Base-by-base conservation (phyloP, 92 coral and sea anemone species). In the Parazoanthus darwini region DNA sequence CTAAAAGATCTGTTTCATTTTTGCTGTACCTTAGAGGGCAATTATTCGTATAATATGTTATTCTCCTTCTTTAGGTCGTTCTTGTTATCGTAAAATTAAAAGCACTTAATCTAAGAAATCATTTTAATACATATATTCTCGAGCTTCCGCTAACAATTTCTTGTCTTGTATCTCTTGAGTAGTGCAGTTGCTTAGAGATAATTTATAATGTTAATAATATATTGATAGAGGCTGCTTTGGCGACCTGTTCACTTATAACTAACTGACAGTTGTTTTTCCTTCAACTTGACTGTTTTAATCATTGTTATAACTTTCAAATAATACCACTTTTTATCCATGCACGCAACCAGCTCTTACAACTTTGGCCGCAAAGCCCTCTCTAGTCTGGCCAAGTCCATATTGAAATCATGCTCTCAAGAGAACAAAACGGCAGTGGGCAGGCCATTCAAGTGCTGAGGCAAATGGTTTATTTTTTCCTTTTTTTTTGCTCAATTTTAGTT, bases 311-410 rank as follows among this genome's bases (percentile, higher is more conserved):
- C 33, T 20, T 67, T 67, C 73, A 42, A 23, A 39, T 83, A 66
- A 5, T 48, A 54, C 77, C 68, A 9, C 11, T 23, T 26, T 43
- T 29, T 29, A 29, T 29, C 44, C 44, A 33, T 46, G 11, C 26
- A 72, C 44, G 25, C 78, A n/a, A 46, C 79, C 42, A 84, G 33
- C 56, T 50, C 87, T 26, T 82, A 50, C 56, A 72, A 44, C 78
- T 70, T 26, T 70, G 87, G 78, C 87, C 87, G 87, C n/a, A 72
- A 83, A 29, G 59, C 56, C 87, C 78, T 58, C 75, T 42, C 87
- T 82, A 29, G 87, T 84, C 87, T 72, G 87, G 87, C 87, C 78
- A 79, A 84, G 87, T 84, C 87, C 87, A 51, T 84, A 9, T 70
- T 71, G 75, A 70, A 84, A 70, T 44, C n/a, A 71, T 13, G 29